Base-by-base conservation (phyloP, 1,140 invertebrate species). In the Pentalonia nigronervosa region DNA sequence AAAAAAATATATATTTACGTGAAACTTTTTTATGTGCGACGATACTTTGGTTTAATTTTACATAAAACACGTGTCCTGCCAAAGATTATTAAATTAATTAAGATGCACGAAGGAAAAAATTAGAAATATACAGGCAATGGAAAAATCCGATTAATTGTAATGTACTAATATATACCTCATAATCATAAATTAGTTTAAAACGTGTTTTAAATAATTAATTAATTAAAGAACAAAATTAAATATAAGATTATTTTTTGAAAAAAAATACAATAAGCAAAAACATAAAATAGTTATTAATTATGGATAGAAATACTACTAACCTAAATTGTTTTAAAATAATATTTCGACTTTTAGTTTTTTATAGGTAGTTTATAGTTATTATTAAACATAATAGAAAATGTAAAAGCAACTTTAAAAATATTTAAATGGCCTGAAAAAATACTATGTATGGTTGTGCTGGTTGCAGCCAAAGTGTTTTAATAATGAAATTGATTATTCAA, bases 401-500 rank as follows among this genome's bases (percentile, higher is more conserved):
- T 20, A 9, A 60, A 30, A 56, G 23, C 34, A 11, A 53, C 21
- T 23, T 21, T 56, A 36, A 53, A 90, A 30, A 56, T 56, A 56
- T 89, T 89, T 60, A 30, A 90, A 90, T 60, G 6, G 2, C 9
- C 25, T 60, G 3, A 90, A 60, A 90, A 90, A 53, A 89, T 67
- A 90, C 34, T 0, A n/a, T n/a, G 21, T 23, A 25, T 67, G 25
- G 36, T 67, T 45, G 36, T 25, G n/a, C n/a, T n/a, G 60, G 60
- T 76, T 76, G 20, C 17, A 67, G 41, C 56, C 7, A 90, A n/a
- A 90, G 36, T 60, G 89, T 60, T 90, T 90, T 90, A 90, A 67
- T 90, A 90, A 67, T 90, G 36, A 41, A 90, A 90, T 90, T 90
- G 36, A 90, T 90, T 90, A 90, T 90, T 90, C 53, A 90, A 90